phyloP scores from a whole-genome alignment of 1,140 invertebrate genomes.

The Tribolium castaneum region DNA sequence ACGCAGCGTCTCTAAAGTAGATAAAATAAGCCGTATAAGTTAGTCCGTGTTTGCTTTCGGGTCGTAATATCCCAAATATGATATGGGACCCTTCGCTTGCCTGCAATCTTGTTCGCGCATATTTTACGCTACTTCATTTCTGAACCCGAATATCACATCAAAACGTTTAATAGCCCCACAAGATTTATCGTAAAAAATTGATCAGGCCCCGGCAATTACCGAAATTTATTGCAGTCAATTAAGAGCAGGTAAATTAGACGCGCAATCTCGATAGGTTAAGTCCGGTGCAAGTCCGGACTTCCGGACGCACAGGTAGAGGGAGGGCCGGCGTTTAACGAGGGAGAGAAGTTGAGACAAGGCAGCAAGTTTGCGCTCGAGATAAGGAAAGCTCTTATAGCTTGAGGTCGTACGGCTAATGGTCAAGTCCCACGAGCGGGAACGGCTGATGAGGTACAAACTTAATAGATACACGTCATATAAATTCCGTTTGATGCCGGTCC shows the following conservation, averaged over 20 bases:
- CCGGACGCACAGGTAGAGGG: constrained; percentile 5
- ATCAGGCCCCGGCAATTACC: not conserved
- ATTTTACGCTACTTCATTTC: constrained; percentile 13
- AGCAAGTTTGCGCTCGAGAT: not conserved
- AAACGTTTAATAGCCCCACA: constrained; percentile 22
- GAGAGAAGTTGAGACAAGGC: not conserved
- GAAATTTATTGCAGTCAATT: constrained; percentile 2
- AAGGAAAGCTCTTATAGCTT: constrained; percentile 36
- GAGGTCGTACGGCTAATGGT: constrained; percentile 54
- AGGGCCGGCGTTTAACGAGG: not conserved
- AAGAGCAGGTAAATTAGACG: not conserved
- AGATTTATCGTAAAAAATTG: too few relatives aligned
- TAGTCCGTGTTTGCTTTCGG: constrained; percentile 22
- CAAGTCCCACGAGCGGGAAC: constrained; percentile 43
- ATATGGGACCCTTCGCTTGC: constrained; percentile 7
- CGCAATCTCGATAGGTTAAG: constrained; percentile 8
- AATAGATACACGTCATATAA: constrained; percentile 58
- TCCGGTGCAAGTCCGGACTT: constrained; percentile 13
- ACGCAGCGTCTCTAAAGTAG: constrained; percentile 26
- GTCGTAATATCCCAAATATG: constrained; percentile 26
- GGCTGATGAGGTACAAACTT: constrained; percentile 52
- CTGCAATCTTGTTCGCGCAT: constrained; percentile 21
- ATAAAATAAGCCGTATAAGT: constrained; percentile 34
- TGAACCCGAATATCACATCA: constrained; percentile 19
- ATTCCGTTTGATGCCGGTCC: constrained; percentile 55